These are phyloP conservation scores for Xiphias gladius DNA, from an alignment of 2,113 vertebrate genomes.

Conservation along the genomic window DNA sequence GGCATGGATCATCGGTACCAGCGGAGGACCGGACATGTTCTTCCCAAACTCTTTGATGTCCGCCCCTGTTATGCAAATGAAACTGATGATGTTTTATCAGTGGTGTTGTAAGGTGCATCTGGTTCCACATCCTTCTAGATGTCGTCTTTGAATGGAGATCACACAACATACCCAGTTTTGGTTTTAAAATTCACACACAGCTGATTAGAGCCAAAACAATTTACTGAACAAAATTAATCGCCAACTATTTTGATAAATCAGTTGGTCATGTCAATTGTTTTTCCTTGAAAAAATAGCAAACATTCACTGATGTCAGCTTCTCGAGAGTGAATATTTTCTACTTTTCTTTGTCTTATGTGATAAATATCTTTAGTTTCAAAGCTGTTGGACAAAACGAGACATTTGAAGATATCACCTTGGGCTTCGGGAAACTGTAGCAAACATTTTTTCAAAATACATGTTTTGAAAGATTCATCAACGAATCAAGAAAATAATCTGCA, in stretches of 20 bases:
- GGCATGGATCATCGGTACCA: constrained; percentile 82
- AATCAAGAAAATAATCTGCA: no score
- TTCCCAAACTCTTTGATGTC: constrained; percentile 87
- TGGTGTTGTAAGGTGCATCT: neutral
- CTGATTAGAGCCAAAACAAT: neutral
- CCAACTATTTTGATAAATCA: no score
- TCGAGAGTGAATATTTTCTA: neutral
- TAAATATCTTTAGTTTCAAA: no score
- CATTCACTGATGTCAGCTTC: neutral
- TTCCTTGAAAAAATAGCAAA: no score
- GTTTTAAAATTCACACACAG: neutral
- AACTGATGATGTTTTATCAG: neutral
- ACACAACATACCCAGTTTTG: neutral
- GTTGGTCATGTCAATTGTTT: no score
- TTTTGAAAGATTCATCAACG: no score
- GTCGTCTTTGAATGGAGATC: neutral
- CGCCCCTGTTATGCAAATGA: constrained; percentile 83
- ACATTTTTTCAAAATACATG: no score
- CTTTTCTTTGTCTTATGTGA: no score
- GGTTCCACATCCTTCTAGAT: neutral
- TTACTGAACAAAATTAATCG: no score
- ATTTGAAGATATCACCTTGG: neutral
- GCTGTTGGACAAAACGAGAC: no score
- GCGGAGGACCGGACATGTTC: accelerated
- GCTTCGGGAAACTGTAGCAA: neutral